These are phyloP conservation scores for Bursaphelenchus mucronatus DNA, from an alignment of 1,140 invertebrate genomes.

Conservation along the genomic window DNA sequence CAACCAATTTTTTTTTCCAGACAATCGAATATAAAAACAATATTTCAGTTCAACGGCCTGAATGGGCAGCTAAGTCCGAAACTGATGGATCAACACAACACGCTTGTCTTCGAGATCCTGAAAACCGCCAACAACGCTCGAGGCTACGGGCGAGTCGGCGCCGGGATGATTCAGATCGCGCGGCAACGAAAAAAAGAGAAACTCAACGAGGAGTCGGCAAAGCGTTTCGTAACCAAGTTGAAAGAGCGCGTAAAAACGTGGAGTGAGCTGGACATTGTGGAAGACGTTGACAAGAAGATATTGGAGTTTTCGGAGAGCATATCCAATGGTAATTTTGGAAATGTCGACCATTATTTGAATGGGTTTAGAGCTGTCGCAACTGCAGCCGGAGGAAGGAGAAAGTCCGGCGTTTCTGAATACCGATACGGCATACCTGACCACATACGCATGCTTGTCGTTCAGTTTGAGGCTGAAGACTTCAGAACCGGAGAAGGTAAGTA, in stretches of 20 bases:
- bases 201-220: slow-evolving; percentile 7
- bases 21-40: too few species aligned
- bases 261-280: slow-evolving; percentile 7
- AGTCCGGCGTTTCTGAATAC: slow-evolving; percentile 21
- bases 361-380: slow-evolving; percentile 12
- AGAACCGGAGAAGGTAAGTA: slow-evolving; percentile 3
- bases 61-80: too few species aligned
- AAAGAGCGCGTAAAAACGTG: slow-evolving; percentile 5
- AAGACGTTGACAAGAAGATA: slow-evolving; percentile 15
- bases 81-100: too few species aligned
- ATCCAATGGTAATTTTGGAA: slow-evolving; percentile 12
- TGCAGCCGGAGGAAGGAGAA: slow-evolving; percentile 16
- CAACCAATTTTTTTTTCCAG: too few species aligned
- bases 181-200: background rate
- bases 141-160: background rate
- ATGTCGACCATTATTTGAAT: background rate
- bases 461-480: slow-evolving; percentile 6
- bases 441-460: slow-evolving; percentile 18
- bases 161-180: background rate
- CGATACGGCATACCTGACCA: slow-evolving; percentile 14
- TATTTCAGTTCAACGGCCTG: too few species aligned
- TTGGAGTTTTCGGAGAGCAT: slow-evolving; percentile 19
- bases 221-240: slow-evolving; percentile 8
- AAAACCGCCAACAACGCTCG: background rate
- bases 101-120: slow-evolving; percentile 14